Percentiles rank a stretch among this genome's conserved stretches.
These are phyloP conservation scores for Alfaro cultratus DNA, from an alignment of 2,797 vertebrate genomes.

Conservation along the genomic window DNA sequence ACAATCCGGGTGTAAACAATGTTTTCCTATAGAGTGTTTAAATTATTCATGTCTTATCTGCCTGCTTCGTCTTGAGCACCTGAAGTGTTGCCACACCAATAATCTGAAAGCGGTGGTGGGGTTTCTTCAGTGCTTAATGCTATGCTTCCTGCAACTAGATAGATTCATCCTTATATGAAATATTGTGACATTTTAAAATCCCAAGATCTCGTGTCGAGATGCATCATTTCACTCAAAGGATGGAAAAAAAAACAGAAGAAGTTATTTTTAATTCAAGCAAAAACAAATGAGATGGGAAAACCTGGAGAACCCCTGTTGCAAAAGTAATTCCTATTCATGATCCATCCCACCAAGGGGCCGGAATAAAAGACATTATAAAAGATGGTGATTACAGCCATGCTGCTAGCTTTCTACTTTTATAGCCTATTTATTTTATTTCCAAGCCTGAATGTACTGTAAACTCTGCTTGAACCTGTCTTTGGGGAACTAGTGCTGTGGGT, in stretches of 20 bases:
- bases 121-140: neutral
- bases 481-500: neutral
- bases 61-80: neutral
- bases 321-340: constrained; percentile 15
- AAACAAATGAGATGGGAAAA: constrained; percentile 10
- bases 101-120: neutral
- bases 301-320: constrained; percentile 2
- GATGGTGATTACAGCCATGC: constrained; percentile 28
- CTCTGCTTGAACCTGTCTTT: constrained; percentile 57
- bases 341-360: constrained; percentile 10
- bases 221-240: neutral
- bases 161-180: neutral
- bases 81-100: neutral
- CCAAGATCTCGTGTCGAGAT: neutral
- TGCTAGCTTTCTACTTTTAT: constrained; percentile 30
- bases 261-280: constrained; percentile 2
- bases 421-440: constrained; percentile 28
- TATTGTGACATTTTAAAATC: neutral
- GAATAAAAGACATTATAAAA: constrained; percentile 32
- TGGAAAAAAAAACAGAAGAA: neutral
- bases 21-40: neutral
- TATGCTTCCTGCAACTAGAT: neutral
- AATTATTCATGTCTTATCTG: neutral
- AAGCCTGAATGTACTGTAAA: constrained; percentile 44
- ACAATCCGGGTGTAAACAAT: neutral